These are phyloP conservation scores for Equus quagga DNA, from an alignment of 2,113 vertebrate genomes.

Conservation along the genomic window DNA sequence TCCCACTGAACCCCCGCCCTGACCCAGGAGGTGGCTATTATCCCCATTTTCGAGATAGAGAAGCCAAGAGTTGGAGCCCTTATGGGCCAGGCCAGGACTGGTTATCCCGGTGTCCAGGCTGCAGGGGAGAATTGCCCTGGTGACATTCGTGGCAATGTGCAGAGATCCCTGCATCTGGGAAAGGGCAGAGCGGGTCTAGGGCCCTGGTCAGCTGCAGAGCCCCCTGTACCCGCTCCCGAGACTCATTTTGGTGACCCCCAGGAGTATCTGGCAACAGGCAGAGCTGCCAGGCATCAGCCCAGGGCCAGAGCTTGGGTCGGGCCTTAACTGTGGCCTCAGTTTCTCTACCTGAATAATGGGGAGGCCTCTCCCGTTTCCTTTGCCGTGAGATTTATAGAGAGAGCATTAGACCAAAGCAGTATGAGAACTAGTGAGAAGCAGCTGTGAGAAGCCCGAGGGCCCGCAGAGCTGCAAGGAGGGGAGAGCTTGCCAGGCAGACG, in stretches of 20 bases:
- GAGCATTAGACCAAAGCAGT: background rate
- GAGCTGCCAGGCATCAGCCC: background rate
- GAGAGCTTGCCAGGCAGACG: background rate
- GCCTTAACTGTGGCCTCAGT: background rate
- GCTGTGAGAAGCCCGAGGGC: background rate
- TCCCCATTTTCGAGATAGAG: background rate
- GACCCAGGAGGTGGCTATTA: background rate
- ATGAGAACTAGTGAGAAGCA: background rate
- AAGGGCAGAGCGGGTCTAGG: background rate
- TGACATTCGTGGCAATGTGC: fast-evolving
- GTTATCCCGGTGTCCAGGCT: background rate
- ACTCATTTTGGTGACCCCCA: background rate
- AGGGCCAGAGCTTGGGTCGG: background rate
- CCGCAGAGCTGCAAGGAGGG: background rate
- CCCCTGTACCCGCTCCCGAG: background rate
- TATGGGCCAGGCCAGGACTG: background rate
- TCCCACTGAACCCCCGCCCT: background rate
- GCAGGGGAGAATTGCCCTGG: background rate
- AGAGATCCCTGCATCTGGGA: background rate
- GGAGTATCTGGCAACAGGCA: background rate
- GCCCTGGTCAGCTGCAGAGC: background rate
- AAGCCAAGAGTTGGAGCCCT: background rate
- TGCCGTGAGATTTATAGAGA: background rate
- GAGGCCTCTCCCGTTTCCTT: background rate
- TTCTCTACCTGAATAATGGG: background rate